Conservation (phyloP, 2,113 vertebrate genomes). For the Ageneiosus marmoratus region DNA sequence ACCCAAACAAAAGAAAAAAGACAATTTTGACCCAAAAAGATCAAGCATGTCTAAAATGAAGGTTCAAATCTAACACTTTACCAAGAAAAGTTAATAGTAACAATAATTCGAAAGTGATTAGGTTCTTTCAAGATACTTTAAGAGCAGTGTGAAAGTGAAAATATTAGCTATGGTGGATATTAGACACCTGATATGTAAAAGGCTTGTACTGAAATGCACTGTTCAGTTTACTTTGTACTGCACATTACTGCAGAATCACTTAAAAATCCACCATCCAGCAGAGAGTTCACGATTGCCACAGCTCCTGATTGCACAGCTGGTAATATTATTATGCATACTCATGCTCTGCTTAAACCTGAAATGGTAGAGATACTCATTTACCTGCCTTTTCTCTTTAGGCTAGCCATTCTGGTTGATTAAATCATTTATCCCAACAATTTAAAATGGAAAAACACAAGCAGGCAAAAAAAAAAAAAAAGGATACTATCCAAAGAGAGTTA, state of each 20-base stretch:
- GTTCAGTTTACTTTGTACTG: not conserved
- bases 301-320: conserved; percentile 12
- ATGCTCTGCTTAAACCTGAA: not conserved
- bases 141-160: not conserved
- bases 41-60: not conserved
- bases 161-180: not conserved
- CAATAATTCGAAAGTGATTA: not conserved
- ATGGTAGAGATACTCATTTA: not conserved
- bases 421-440: not conserved
- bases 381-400: not conserved
- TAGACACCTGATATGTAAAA: not conserved
- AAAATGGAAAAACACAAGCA: not conserved
- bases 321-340: not conserved
- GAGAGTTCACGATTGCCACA: not conserved
- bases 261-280: not conserved
- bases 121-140: not conserved
- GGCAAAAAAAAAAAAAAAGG: not conserved
- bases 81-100: not conserved
- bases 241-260: not conserved
- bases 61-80: not conserved
- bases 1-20: not conserved
- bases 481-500: not conserved
- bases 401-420: not conserved
- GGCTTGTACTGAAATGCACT: not conserved
- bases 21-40: not conserved